Evolutionary conservation across 2,888 invertebrate species (phyloP).

Genomic region (Dasypolia templi): DNA sequence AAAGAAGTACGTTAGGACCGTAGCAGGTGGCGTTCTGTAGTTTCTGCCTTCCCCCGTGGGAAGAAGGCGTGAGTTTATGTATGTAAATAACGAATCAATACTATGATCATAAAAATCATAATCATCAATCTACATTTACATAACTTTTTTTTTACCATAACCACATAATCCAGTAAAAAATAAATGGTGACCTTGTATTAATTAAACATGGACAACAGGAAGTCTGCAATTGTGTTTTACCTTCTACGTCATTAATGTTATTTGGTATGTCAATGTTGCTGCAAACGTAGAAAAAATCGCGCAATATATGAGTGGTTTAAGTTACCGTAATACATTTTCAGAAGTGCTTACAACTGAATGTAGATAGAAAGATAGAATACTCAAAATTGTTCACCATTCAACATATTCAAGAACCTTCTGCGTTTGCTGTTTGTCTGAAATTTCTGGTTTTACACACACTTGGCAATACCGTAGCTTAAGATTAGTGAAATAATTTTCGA

Average conservation of each 20-base stretch:
- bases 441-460: neutral
- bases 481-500: neutral
- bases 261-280: constrained; percentile 23
- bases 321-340: neutral
- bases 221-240: constrained; percentile 35
- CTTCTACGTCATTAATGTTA: constrained; percentile 17
- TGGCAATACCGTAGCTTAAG: neutral
- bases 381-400: neutral
- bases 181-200: constrained; percentile 20
- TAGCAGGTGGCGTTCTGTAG: too few relatives aligned
- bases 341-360: neutral
- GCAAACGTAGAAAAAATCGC: neutral
- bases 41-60: too few relatives aligned
- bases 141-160: neutral
- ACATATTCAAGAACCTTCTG: neutral
- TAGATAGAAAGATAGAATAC: neutral
- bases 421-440: too few relatives aligned
- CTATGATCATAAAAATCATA: too few relatives aligned
- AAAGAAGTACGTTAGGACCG: too few relatives aligned
- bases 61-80: too few relatives aligned
- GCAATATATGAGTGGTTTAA: constrained; percentile 1
- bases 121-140: too few relatives aligned
- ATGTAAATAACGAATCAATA: too few relatives aligned
- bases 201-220: constrained; percentile 42
- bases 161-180: neutral